These are phyloP conservation scores for Scortum barcoo DNA, from an alignment of 2,113 vertebrate species.

Conservation along the genomic window DNA sequence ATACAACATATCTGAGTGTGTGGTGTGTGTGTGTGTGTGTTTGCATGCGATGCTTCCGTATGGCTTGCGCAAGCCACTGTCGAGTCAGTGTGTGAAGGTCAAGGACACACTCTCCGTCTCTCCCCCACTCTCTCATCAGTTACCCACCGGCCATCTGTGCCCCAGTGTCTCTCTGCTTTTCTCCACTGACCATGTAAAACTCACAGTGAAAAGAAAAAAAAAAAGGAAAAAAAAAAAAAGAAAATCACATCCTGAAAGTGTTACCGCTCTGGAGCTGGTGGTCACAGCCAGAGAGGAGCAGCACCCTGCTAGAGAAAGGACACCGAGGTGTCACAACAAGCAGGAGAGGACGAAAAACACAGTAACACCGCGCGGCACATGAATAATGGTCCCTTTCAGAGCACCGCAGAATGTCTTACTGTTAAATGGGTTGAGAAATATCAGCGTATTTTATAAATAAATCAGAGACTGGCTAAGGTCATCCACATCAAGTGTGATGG, in stretches of 20 bases:
- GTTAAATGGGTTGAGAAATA: neutral
- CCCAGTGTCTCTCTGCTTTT: constrained; percentile 42
- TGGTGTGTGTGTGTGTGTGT: neutral
- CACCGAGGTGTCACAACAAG: neutral
- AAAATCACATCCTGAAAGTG: constrained; percentile 24
- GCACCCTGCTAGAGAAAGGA: neutral
- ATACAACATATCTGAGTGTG: neutral
- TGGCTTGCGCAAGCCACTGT: constrained; percentile 30
- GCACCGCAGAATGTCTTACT: neutral
- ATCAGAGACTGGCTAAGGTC: neutral
- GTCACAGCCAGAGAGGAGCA: constrained; percentile 15
- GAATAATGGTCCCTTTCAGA: neutral
- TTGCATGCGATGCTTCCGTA: constrained; percentile 26
- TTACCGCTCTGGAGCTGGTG: constrained; percentile 5
- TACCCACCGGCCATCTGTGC: constrained; percentile 76
- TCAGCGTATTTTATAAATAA: neutral
- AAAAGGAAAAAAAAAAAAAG: neutral
- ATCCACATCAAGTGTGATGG: neutral
- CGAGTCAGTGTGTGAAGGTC: constrained; percentile 74
- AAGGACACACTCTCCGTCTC: constrained; percentile 56
- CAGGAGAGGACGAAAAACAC: neutral
- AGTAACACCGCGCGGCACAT: neutral
- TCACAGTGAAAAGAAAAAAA: neutral
- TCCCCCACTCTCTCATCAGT: constrained; percentile 59
- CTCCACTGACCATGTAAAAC: constrained; percentile 38